Evolutionary conservation across 2,888 invertebrate genomes (phyloP), one percentile per base, ranked within the genome.

Genomic region (Caenorhabditis sp.): DNA sequence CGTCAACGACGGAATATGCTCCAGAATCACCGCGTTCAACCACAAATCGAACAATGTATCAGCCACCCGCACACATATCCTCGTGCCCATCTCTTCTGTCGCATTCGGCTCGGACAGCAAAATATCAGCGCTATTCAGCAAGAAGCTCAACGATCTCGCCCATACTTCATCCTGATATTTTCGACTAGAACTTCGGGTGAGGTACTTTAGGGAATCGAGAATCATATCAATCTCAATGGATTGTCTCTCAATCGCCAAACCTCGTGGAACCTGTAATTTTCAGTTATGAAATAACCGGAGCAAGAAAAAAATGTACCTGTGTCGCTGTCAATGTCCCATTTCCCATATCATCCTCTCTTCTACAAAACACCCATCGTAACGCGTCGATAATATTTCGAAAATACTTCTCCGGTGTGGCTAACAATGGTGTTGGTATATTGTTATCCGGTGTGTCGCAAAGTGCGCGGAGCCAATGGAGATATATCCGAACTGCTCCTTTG

Each of bases 11-110:
- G 86, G 86, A n/a, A 86, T 84, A 26, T 75, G 70, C 50, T 84
- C 86, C 23, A 78, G 66, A 21, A 83, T 56, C 0, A 87, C 84
- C 3, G 86, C 86, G 59, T 71, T 70, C 27, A 82, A 63, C 86
- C 86, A 86, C 63, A 83, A 76, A 25, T 84, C 84, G 59, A 87
- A 82, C 3, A 86, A 70, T 21, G 81, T 77, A 27, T 85, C 84
- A 27, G 84, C 77, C 25, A 86, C 79, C 7, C 84, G 79, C 49
- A 75, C 67, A 20, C 84, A 81, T 56, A 84, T 80, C 23, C 82
- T 63, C 8, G 76, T 73, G n/a, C 82, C 81, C 65, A 85, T 73
- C 59, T 84, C 83, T 49, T 84, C 85, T 67, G 83, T 79, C 17
- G 78, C 65, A 57, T 71, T 67, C 21, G 84, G 83, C 23, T 82